Conservation (phyloP, 1,140 invertebrate genomes). For the Sinella curviseta region DNA sequence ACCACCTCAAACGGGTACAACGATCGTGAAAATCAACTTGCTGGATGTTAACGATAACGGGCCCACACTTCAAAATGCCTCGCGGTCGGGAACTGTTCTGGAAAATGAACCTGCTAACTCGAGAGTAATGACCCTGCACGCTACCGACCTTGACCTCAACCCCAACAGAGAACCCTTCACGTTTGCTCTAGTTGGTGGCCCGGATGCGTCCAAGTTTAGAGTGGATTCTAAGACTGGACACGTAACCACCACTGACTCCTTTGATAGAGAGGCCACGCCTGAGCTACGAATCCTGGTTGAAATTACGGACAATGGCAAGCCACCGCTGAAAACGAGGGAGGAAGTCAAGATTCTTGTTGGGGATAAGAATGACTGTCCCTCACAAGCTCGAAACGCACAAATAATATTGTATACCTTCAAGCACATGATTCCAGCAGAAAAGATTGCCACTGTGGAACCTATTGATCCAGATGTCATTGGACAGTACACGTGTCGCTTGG, state of each 20-base stretch:
- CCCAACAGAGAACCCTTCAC: constrained; percentile 88
- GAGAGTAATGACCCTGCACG: constrained; percentile 78
- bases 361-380: constrained; percentile 91
- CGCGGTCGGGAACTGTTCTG: constrained; percentile 71
- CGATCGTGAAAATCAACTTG: constrained; percentile 73
- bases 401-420: constrained; percentile 78
- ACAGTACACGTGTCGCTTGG: constrained; percentile 80
- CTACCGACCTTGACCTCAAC: constrained; percentile 85
- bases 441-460: constrained; percentile 86
- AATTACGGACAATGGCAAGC: constrained; percentile 84
- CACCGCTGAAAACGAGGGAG: constrained; percentile 76
- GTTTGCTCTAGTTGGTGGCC: constrained; percentile 75
- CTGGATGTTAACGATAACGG: constrained; percentile 92
- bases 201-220: constrained; percentile 72
- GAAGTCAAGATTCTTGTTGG: constrained; percentile 73
- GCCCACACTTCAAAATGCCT: constrained; percentile 73
- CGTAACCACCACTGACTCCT: constrained; percentile 72
- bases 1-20: constrained; percentile 83
- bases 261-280: constrained; percentile 79
- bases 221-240: constrained; percentile 77
- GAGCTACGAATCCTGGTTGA: constrained; percentile 73
- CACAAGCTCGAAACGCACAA: constrained; percentile 76
- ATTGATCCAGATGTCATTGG: constrained; percentile 85
- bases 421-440: constrained; percentile 66
- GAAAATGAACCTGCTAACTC: constrained; percentile 87